Evolutionary conservation across 2,113 vertebrate species (phyloP), one percentile per base, ranked within the genome.

Genomic region (Notarius quadriscutis): DNA sequence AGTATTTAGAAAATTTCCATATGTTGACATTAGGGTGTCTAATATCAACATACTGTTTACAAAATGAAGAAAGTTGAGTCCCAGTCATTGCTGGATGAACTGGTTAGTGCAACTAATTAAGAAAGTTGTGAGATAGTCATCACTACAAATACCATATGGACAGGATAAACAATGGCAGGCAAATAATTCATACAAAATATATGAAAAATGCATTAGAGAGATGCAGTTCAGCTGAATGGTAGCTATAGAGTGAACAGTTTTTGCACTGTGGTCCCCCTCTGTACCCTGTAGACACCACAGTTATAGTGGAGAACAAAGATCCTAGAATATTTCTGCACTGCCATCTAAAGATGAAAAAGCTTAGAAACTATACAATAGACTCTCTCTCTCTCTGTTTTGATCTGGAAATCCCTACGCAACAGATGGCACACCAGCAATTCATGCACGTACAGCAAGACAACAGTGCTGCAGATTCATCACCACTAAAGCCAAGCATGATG

Each of bases 371-470:
- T 27, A 65, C 63, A 50, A 22, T 10, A 63, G 62, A 63, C 62
- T 71, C 17, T 57, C 51, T 18, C 41, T 53, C 48, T 18, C 12
- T 3, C 25, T 57, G 22, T 67, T 58, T 67, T 83, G 25, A 62
- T 69, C 11, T 85, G 30, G 50, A 79, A 78, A 81, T 58, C 14
- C 14, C 67, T 84, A 11, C 79, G 57, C 79, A 77, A 53, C 67
- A 90, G 90, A 86, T 75, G 79, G 87, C 86, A 58, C 83, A 90
- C 25, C 79, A 91, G 81, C 67, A 48, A 51, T 71, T 88, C 55
- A 87, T 84, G 75, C 84, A 87, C 53, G n/a, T 89, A 22, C 85
- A 90, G 83, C 87, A 34, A 63, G 65, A 89, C 72, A 87, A 90
- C 77, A 75, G 80, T 41, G 22, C 57, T 88, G 75, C 50, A 89